phyloP scores from a whole-genome alignment of 2,888 invertebrate genomes.

The Parelbella ahira region DNA sequence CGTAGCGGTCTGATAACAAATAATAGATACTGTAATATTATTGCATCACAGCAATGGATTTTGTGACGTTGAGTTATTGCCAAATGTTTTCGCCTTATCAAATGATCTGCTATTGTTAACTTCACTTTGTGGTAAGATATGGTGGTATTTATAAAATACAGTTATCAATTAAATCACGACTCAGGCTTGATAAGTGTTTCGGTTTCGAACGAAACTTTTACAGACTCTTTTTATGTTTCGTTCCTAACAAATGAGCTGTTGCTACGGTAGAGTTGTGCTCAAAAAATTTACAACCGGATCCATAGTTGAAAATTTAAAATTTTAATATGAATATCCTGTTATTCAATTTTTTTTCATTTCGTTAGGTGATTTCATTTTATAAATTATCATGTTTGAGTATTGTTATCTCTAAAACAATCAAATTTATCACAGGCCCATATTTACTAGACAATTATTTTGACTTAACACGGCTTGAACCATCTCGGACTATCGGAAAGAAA shows the following conservation, averaged over 20 bases:
- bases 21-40: constrained; percentile 19
- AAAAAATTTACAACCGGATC: neutral
- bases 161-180: constrained; percentile 17
- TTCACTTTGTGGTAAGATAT: constrained; percentile 2
- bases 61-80: constrained; percentile 32
- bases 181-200: constrained; percentile 5
- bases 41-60: constrained; percentile 11
- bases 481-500: constrained; percentile 30
- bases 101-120: constrained; percentile 9
- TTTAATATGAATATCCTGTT: no score
- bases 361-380: neutral
- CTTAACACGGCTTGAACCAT: no score
- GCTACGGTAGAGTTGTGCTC: neutral
- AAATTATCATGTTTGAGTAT: no score
- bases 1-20: neutral
- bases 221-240: constrained; percentile 1
- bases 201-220: constrained; percentile 5
- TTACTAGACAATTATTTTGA: no score
- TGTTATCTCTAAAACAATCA: no score
- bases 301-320: no score
- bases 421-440: no score
- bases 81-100: constrained; percentile 26
- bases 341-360: no score
- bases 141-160: constrained; percentile 4
- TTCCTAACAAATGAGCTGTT: constrained; percentile 4